Conservation (phyloP, 2,888 invertebrate species). For the Aphidius colemani region DNA sequence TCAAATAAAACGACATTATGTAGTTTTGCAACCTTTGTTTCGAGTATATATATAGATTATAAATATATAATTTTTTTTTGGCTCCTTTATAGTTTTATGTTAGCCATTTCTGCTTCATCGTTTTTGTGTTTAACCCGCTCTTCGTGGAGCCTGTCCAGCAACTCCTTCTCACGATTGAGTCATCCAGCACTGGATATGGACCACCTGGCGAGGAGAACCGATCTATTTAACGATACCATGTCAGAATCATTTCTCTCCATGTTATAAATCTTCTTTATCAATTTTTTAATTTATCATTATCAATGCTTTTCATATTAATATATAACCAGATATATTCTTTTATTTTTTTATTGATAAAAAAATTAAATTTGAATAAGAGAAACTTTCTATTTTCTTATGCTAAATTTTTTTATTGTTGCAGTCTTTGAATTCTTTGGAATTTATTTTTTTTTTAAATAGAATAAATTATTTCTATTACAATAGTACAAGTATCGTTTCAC, state of each 20-base stretch:
- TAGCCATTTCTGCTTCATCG: not conserved
- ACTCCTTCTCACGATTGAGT: conserved; percentile 58
- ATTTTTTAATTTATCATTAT: conserved; percentile 24
- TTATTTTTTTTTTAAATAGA: conserved; percentile 7
- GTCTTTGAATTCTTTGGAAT: no score
- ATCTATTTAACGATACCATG: conserved; percentile 52
- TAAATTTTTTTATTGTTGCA: no score
- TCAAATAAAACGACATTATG: no score
- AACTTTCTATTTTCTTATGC: no score
- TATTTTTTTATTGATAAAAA: no score
- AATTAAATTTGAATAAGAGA: no score
- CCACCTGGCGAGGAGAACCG: conserved; percentile 55
- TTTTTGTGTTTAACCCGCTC: conserved; percentile 18
- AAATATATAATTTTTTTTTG: conserved; percentile 5
- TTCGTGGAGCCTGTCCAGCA: conserved; percentile 43
- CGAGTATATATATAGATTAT: not conserved
- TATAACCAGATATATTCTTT: no score
- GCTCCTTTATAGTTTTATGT: no score
- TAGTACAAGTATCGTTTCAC: no score
- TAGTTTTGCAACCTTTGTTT: no score
- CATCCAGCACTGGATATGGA: conserved; percentile 53
- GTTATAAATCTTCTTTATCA: conserved; percentile 2
- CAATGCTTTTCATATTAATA: not conserved
- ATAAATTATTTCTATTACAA: no score
- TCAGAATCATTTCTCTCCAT: conserved; percentile 33